Conservation (phyloP, 2,113 vertebrate genomes). For the Arizona elegans region DNA sequence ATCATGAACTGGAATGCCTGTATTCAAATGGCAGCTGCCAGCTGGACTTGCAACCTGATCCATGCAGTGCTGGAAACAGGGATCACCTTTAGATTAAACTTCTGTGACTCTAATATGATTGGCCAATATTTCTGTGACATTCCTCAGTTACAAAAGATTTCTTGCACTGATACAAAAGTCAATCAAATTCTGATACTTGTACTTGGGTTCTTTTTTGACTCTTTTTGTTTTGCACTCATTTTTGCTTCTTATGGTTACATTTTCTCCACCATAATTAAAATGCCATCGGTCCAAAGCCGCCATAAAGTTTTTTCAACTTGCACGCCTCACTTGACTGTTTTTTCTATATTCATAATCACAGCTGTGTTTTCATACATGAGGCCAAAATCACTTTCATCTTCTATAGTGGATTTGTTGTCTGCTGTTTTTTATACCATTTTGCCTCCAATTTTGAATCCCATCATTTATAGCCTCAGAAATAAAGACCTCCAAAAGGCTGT, state of each 20-base stretch:
- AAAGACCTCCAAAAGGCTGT: neutral
- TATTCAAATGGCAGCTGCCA: neutral
- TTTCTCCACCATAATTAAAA: neutral
- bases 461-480: conserved; percentile 14
- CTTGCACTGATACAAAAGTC: neutral
- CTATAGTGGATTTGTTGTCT: neutral
- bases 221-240: neutral
- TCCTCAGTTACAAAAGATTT: conserved; percentile 3
- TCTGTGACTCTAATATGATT: neutral
- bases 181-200: neutral
- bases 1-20: neutral
- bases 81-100: neutral
- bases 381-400: neutral
- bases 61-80: neutral
- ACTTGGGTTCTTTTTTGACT: neutral
- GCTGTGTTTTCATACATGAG: conserved; percentile 5
- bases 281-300: neutral
- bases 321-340: neutral
- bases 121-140: conserved; percentile 15
- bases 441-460: conserved; percentile 7
- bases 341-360: neutral
- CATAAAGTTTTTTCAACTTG: conserved; percentile 15
- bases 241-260: conserved; percentile 9
- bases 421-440: conserved; percentile 11
- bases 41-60: neutral